phyloP scores from a whole-genome alignment of 37 sponge, comb jelly and placozoan genomes.

The Lycopodina hypogea region DNA sequence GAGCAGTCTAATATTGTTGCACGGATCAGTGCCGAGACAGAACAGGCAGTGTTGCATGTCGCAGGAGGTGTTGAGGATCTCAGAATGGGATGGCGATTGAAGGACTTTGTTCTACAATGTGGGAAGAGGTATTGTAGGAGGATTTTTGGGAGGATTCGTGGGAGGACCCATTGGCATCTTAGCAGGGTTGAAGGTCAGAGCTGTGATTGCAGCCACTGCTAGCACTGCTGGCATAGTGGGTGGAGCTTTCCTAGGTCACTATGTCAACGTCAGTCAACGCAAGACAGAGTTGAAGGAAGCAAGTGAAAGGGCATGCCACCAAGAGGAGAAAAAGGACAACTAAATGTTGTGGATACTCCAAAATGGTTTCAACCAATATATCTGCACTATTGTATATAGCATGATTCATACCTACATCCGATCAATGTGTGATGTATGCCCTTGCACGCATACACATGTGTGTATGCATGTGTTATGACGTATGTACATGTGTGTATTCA shows the following conservation, averaged over 20 bases:
- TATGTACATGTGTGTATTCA: no score
- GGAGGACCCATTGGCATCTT: constrained; percentile 76
- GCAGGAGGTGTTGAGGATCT: neutral
- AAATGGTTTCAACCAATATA: no score
- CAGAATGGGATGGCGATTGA: constrained; percentile 13
- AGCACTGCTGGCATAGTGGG: constrained; percentile 56
- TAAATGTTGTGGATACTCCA: no score
- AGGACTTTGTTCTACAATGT: constrained; percentile 59
- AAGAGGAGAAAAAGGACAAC: neutral
- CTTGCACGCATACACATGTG: no score
- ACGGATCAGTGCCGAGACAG: neutral
- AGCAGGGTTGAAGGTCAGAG: constrained; percentile 50
- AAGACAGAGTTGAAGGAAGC: neutral
- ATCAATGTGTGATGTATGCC: no score
- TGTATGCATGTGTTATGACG: no score
- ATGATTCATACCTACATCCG: no score
- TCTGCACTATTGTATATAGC: no score
- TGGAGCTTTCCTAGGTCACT: constrained; percentile 46
- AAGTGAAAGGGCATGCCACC: neutral
- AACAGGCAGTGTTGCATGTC: neutral
- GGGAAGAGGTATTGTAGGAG: constrained; percentile 70
- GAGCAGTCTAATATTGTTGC: neutral
- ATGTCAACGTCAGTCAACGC: neutral
- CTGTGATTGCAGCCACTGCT: neutral
- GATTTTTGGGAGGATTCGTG: constrained; percentile 61